Conservation (phyloP, 2,888 invertebrate species). For the Diogma glabrata region DNA sequence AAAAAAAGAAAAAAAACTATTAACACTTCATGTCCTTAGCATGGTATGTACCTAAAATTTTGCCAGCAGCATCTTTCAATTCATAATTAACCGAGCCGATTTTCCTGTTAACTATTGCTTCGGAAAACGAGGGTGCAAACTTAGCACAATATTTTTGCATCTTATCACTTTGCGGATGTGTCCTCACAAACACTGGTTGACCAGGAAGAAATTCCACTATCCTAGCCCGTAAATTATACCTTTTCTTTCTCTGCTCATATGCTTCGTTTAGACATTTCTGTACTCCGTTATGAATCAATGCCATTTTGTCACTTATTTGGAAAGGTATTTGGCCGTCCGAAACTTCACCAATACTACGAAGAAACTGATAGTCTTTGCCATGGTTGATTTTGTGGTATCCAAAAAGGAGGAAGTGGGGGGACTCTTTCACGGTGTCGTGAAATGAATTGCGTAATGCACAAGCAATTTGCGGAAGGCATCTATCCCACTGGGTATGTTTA, state of each 20-base stretch:
- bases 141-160: not conserved
- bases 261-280: not conserved
- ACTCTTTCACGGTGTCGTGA: constrained; percentile 21
- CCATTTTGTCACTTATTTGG: not conserved
- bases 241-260: not conserved
- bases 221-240: not conserved
- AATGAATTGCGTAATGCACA: constrained; percentile 23
- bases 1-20: not conserved
- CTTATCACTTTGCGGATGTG: not conserved
- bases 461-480: constrained; percentile 20
- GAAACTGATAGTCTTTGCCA: constrained; percentile 10
- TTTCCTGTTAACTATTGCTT: not conserved
- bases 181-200: not conserved
- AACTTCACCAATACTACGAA: not conserved
- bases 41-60: not conserved
- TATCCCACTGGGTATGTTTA: constrained; percentile 22
- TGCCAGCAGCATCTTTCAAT: not conserved
- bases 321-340: not conserved
- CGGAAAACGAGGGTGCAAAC: not conserved
- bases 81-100: not conserved
- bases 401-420: constrained; percentile 21
- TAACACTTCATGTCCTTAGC: not conserved
- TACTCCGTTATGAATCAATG: not conserved
- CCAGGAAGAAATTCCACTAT: not conserved
- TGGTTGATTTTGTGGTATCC: constrained; percentile 19